phyloP scores from a whole-genome alignment of 1,140 invertebrate species.

The Metaphire vulgaris region DNA sequence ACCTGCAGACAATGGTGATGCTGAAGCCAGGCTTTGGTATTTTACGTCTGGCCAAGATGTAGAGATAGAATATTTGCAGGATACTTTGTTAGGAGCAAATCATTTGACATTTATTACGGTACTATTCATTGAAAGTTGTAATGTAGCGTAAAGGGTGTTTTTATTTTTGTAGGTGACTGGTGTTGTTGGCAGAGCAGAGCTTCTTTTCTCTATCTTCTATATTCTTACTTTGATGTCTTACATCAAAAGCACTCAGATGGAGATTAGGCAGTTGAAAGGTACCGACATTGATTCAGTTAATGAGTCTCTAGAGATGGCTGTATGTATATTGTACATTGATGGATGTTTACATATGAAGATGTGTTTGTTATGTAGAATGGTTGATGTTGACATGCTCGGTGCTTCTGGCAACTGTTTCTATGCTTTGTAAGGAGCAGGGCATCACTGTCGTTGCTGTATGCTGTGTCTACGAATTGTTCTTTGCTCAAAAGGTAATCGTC shows the following conservation, averaged over 20 bases:
- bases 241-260: not conserved
- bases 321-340: too few relatives aligned
- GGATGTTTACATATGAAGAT: too few relatives aligned
- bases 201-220: slow-evolving; percentile 72
- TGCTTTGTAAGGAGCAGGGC: slow-evolving; percentile 89
- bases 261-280: too few relatives aligned
- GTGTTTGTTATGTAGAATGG: slow-evolving; percentile 39
- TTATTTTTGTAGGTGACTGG: slow-evolving; percentile 84
- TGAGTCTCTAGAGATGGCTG: too few relatives aligned
- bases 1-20: too few relatives aligned
- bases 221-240: slow-evolving; percentile 45
- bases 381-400: slow-evolving; percentile 37
- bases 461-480: slow-evolving; percentile 85
- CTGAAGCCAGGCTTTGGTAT: too few relatives aligned
- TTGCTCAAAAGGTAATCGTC: slow-evolving; percentile 62
- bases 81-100: too few relatives aligned
- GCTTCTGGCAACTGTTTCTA: slow-evolving; percentile 60
- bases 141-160: too few relatives aligned
- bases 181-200: slow-evolving; percentile 88
- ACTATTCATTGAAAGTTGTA: too few relatives aligned
- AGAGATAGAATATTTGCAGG: too few relatives aligned
- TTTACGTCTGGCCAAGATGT: not conserved
- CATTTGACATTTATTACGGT: too few relatives aligned
- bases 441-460: slow-evolving; percentile 74
- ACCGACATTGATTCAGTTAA: too few relatives aligned